phyloP scores from a whole-genome alignment of 92 coral and sea anemone species.

The Porites cylindrica region DNA sequence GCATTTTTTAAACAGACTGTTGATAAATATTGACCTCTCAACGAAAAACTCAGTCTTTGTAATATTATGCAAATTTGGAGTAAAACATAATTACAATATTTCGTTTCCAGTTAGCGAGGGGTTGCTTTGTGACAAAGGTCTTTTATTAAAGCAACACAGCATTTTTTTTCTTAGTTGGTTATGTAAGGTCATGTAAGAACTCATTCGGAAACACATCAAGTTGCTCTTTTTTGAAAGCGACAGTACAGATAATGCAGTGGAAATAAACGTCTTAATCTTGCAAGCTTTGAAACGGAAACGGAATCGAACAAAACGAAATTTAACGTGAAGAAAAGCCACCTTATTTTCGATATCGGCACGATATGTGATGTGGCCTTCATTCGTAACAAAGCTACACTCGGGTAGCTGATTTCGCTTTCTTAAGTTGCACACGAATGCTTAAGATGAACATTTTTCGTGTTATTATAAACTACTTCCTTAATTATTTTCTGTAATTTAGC shows the following conservation, averaged over 20 bases:
- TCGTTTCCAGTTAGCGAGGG: neutral
- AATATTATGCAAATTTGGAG: constrained; percentile 35
- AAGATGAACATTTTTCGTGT: too few relatives aligned
- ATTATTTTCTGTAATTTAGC: too few relatives aligned
- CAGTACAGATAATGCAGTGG: neutral
- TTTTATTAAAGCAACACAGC: neutral
- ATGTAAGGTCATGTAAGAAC: neutral
- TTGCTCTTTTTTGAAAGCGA: neutral
- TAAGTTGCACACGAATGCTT: too few relatives aligned
- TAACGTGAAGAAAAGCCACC: too few relatives aligned
- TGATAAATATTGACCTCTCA: constrained; percentile 32
- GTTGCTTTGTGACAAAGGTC: constrained; percentile 4
- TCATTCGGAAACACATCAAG: neutral
- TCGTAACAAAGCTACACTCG: too few relatives aligned
- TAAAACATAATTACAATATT: neutral
- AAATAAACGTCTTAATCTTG: neutral
- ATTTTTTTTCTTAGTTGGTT: neutral
- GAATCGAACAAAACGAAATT: too few relatives aligned
- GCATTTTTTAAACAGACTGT: constrained; percentile 46
- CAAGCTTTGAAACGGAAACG: too few relatives aligned
- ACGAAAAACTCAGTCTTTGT: constrained; percentile 6
- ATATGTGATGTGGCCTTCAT: too few relatives aligned
- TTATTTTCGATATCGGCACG: too few relatives aligned
- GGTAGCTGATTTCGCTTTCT: too few relatives aligned
- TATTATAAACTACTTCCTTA: too few relatives aligned